Evolutionary conservation across 2,797 vertebrate species (phyloP), one percentile per base, ranked within the genome.

Genomic region (Myiotriccus ornatus): DNA sequence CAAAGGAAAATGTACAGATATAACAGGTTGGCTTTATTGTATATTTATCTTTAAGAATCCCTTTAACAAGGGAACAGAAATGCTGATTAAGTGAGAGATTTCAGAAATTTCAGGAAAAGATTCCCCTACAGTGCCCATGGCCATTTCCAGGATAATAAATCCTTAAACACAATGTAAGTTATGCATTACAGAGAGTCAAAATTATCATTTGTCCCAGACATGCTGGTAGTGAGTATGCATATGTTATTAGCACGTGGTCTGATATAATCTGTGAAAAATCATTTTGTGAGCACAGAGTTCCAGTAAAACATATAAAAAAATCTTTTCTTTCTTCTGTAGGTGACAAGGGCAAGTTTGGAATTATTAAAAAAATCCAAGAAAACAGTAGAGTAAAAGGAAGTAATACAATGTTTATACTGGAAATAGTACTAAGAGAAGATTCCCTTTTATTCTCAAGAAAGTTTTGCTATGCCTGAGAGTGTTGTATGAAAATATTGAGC

Each of bases 191-290:
- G 50, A 63, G 63, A 87, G 50, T 93, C 93, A 97, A 73, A 94
- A 97, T 94, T 96, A 95, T 91, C 87, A 94, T 94, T 95, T 96
- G 81, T 96, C 69, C 90, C 75, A 96, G 87, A 94, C 92, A 96
- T 95, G 52, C 74, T 94, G 79, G 71, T 75, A 93, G 84, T 88
- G 83, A 94, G 52, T n/a, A 65, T 79, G 91, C 91, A 96, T 95
- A 84, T 96, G 87, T 89, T 94, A 97, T 96, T 90, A 78, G 71
- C 69, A 91, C 92, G 79, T 93, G 92, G 88, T 90, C 69, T 90
- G 60, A 81, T 92, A 67, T 53, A 95, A 95, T 73, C 69, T 73
- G 43, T 93, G 78, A 94, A 92, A 96, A 95, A 97, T 84, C 8
- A 81, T 76, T 96, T 86, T 55, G 52, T 68, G 32, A 95, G 67